Conservation (phyloP, 2,888 invertebrate species). For the Miltochrista miniata region DNA sequence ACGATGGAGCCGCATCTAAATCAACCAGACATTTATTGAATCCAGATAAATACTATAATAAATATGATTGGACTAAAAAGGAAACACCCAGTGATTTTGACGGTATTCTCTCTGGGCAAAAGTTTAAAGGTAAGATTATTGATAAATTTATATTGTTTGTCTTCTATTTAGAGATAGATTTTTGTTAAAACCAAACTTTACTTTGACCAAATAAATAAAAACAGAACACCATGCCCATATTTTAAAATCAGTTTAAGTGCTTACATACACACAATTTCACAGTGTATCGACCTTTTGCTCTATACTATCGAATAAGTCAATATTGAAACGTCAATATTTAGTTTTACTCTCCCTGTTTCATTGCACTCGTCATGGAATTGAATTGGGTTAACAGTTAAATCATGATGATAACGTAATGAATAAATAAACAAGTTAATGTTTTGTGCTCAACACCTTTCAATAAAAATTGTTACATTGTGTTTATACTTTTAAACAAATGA, state of each 20-base stretch:
- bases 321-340: conserved; percentile 48
- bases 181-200: no score
- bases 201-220: no score
- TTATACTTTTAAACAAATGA: conserved; percentile 1
- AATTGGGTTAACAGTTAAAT: conserved; percentile 7
- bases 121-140: conserved; percentile 66
- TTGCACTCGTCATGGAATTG: conserved; percentile 13
- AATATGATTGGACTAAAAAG: conserved; percentile 84
- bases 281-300: conserved; percentile 39
- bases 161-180: no score
- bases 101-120: conserved; percentile 66
- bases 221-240: no score
- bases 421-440: background rate
- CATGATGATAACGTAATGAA: background rate
- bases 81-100: conserved; percentile 79
- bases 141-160: no score
- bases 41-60: conserved; percentile 86
- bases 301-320: conserved; percentile 41
- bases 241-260: no score
- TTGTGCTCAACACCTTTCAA: background rate
- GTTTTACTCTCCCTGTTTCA: conserved; percentile 34
- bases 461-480: conserved; percentile 1
- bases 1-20: conserved; percentile 90
- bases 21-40: conserved; percentile 91
- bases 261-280: conserved; percentile 22